These are phyloP conservation scores for Lipotes vexillifer DNA, from an alignment of 2,113 vertebrate genomes.

Conservation along the genomic window DNA sequence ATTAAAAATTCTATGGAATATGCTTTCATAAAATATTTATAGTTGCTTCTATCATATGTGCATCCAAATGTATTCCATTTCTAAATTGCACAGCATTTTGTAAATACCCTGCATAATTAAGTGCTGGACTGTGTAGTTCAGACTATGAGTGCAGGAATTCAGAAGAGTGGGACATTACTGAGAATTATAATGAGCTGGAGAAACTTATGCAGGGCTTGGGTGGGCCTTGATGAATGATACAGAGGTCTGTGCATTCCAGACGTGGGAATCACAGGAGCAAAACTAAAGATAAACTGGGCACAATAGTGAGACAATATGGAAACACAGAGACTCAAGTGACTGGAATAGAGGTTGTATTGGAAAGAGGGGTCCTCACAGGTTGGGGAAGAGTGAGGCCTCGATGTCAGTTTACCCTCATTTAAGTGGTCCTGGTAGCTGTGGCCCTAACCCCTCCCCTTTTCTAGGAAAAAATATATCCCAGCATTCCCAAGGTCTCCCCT, in stretches of 20 bases:
- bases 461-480: background rate
- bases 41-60: background rate
- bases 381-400: background rate
- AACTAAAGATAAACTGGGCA: background rate
- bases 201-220: background rate
- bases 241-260: background rate
- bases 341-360: background rate
- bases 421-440: background rate
- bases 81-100: constrained; percentile 24
- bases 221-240: background rate
- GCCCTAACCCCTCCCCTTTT: background rate
- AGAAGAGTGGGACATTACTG: background rate
- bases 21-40: constrained; percentile 31
- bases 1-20: constrained; percentile 30
- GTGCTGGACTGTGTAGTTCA: background rate
- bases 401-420: background rate
- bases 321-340: background rate
- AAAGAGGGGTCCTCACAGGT: background rate
- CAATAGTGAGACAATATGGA: background rate
- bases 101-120: constrained; percentile 35
- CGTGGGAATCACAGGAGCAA: background rate
- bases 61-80: constrained; percentile 36
- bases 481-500: background rate
- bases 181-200: background rate
- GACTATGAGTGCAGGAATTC: background rate